Evolutionary conservation across 1,140 invertebrate species (phyloP).

Genomic region (Aporrectodea caliginosa): DNA sequence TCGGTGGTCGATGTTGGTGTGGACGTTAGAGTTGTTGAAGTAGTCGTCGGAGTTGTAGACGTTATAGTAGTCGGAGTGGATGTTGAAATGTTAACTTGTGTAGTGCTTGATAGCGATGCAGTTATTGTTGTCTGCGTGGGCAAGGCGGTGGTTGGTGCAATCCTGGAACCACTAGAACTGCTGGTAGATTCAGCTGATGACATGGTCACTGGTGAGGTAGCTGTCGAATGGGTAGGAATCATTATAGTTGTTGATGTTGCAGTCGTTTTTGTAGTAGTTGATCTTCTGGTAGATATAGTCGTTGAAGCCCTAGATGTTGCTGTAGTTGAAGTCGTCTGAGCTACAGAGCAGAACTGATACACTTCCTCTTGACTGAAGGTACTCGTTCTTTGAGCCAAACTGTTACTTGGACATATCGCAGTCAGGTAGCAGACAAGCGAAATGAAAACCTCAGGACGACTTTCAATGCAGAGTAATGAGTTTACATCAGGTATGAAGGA

Average conservation of each 20-base stretch:
- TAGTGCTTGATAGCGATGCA: not conserved
- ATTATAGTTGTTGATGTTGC: not conserved
- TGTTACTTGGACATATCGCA: too few species aligned
- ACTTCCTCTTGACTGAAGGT: too few species aligned
- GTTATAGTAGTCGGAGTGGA: not conserved
- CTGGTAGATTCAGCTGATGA: not conserved
- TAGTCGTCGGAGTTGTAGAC: not conserved
- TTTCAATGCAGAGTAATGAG: too few species aligned
- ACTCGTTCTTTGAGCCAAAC: too few species aligned
- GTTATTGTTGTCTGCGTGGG: not conserved
- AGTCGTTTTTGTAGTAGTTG: too few species aligned
- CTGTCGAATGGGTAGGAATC: not conserved
- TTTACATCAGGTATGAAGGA: too few species aligned
- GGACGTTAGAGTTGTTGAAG: not conserved
- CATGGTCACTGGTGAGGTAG: not conserved
- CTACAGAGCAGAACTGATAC: too few species aligned
- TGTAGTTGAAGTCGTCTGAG: not conserved
- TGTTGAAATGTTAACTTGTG: not conserved
- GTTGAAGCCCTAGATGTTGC: not conserved
- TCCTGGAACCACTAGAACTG: not conserved
- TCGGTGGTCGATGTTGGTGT: not conserved
- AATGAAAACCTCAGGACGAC: too few species aligned
- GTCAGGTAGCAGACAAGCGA: too few species aligned
- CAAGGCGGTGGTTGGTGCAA: not conserved
- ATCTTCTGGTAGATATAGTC: not conserved